Conservation (phyloP, 1,140 invertebrate species). For the Drosophila orena region DNA sequence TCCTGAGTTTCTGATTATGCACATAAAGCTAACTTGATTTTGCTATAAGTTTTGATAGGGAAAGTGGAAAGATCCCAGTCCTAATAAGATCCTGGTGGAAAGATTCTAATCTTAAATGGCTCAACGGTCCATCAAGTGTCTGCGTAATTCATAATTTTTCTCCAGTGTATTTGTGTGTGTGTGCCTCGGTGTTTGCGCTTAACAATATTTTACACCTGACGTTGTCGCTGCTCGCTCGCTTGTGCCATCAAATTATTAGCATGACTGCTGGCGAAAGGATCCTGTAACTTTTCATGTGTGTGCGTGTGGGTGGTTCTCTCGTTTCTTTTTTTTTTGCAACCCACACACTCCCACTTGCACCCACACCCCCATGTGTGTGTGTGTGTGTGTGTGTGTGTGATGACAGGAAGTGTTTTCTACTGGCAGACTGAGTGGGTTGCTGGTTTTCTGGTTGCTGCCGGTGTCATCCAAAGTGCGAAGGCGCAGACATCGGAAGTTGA, state of each 20-base stretch:
- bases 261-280: conserved; percentile 76
- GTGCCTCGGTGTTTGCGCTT: conserved; percentile 46
- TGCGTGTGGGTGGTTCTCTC: conserved; percentile 7
- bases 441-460: conserved; percentile 19
- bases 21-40: too few species aligned
- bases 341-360: background rate
- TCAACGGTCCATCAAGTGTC: too few species aligned
- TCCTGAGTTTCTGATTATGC: too few species aligned
- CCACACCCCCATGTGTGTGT: background rate
- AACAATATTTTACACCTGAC: conserved; percentile 82
- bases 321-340: conserved; percentile 19
- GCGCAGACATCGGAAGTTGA: conserved; percentile 57
- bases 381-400: conserved; percentile 25
- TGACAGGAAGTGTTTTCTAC: conserved; percentile 57
- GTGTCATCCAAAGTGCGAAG: conserved; percentile 49
- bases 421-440: conserved; percentile 27
- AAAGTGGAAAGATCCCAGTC: too few species aligned
- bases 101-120: too few species aligned
- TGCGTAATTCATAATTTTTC: background rate
- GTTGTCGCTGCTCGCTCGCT: conserved; percentile 55
- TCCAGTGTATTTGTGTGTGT: conserved; percentile 14
- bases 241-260: conserved; percentile 81
- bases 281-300: conserved; percentile 34
- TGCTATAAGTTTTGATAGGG: too few species aligned
- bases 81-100: too few species aligned